Conservation (phyloP, 2,797 vertebrate genomes). For the Megaceryle alcyon region DNA sequence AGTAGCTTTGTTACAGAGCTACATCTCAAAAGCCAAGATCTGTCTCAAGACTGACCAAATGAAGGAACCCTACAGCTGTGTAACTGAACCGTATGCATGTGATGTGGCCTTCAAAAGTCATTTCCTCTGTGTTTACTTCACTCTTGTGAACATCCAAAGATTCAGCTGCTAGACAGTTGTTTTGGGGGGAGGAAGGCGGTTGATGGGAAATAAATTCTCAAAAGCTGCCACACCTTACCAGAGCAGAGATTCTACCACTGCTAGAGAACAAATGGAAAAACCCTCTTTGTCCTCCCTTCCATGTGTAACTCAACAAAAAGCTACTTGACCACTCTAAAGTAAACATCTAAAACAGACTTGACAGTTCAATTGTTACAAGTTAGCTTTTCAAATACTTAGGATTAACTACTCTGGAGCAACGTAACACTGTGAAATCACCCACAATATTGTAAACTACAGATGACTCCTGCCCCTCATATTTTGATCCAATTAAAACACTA, state of each 20-base stretch:
- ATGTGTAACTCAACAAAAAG: not conserved
- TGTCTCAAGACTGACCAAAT: not conserved
- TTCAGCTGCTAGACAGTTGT: not conserved
- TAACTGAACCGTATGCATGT: not conserved
- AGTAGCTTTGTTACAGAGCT: not conserved
- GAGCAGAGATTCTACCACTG: not conserved
- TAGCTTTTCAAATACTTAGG: not conserved
- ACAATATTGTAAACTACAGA: not conserved
- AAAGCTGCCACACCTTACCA: not conserved
- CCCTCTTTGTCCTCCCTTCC: not conserved
- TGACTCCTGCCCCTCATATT: not conserved
- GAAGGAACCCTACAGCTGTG: not conserved
- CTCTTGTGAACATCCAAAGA: not conserved
- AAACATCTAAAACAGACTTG: not conserved
- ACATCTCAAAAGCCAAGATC: not conserved
- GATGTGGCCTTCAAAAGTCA: not conserved
- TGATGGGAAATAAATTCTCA: not conserved
- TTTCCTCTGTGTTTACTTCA: not conserved
- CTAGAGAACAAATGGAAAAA: not conserved
- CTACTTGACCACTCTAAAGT: not conserved
- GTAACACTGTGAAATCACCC: not conserved
- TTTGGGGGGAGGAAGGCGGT: not conserved
- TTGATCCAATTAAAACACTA: not conserved
- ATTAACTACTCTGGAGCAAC: not conserved
- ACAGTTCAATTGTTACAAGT: not conserved